phyloP scores from a whole-genome alignment of 2,113 vertebrate genomes.

The Prietella phreatophila region DNA sequence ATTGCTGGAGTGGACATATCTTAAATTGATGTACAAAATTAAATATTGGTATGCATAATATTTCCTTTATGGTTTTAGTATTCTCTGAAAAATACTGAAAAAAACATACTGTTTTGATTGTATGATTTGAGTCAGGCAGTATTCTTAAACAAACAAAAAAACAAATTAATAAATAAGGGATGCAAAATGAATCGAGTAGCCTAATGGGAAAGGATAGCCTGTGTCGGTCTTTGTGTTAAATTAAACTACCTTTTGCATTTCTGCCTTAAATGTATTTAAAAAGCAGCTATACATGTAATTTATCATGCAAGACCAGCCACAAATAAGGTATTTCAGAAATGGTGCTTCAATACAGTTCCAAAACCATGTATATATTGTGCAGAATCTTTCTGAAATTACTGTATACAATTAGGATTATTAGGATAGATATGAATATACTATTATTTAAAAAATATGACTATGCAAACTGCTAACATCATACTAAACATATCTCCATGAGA shows the following conservation, averaged over 20 bases:
- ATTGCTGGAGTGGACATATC: conserved; percentile 1
- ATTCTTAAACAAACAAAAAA: background rate
- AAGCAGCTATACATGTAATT: background rate
- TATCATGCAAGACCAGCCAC: background rate
- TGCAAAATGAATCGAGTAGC: background rate
- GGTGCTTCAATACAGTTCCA: background rate
- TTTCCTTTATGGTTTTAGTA: background rate
- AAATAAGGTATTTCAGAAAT: background rate
- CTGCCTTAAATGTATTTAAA: background rate
- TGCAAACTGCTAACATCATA: background rate
- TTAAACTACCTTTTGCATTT: conserved; percentile 1
- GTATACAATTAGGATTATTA: background rate
- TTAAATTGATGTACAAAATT: conserved; percentile 12
- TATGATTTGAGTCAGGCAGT: background rate
- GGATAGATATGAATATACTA: background rate
- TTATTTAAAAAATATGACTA: background rate
- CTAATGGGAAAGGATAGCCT: background rate
- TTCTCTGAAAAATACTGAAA: background rate
- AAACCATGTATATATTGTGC: background rate
- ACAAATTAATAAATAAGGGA: background rate
- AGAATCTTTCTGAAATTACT: background rate
- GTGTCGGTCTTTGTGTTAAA: background rate
- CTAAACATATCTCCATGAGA: background rate
- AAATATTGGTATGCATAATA: conserved; percentile 11
- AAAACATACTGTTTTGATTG: background rate